A percentile compares a stretch with the other conserved stretches of the same genome.
Evolutionary conservation across 2,888 invertebrate species (phyloP).

Genomic region (Cremastinae sp.): DNA sequence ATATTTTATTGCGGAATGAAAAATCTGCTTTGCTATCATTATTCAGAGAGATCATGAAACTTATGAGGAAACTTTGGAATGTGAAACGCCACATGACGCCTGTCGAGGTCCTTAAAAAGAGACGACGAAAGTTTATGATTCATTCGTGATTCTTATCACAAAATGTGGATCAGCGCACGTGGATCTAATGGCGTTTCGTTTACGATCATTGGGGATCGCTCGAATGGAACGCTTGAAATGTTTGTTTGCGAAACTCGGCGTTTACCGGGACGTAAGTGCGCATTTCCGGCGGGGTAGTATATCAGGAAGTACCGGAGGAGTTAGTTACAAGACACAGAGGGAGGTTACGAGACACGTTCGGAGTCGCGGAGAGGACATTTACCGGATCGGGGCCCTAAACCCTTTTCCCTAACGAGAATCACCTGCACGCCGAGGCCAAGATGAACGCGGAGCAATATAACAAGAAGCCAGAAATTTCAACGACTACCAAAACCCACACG

Average conservation of each 20-base stretch:
- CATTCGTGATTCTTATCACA: no score
- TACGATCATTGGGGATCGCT: conserved; percentile 20
- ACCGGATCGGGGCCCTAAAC: conserved; percentile 40
- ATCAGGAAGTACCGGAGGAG: neutral
- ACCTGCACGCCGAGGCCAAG: conserved; percentile 9
- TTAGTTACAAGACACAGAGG: conserved; percentile 34
- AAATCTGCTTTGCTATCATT: no score
- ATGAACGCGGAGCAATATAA: conserved; percentile 13
- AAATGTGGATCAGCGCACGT: neutral
- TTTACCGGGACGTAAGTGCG: conserved; percentile 1
- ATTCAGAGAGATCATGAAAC: no score
- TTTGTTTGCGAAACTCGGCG: conserved; percentile 24
- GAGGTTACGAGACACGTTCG: conserved; percentile 21
- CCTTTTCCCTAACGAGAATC: conserved; percentile 46
- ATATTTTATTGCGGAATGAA: no score
- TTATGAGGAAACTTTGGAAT: no score
- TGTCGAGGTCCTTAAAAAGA: no score
- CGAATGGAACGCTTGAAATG: conserved; percentile 20
- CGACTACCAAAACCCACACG: conserved; percentile 20
- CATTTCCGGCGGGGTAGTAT: conserved; percentile 10
- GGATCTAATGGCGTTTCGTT: conserved; percentile 10
- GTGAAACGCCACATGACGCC: no score
- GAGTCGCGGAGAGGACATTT: conserved; percentile 35
- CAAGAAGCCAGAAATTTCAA: neutral
- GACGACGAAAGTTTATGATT: no score